phyloP scores from a whole-genome alignment of 92 coral and sea anemone genomes.

The Phenganax subtilis region DNA sequence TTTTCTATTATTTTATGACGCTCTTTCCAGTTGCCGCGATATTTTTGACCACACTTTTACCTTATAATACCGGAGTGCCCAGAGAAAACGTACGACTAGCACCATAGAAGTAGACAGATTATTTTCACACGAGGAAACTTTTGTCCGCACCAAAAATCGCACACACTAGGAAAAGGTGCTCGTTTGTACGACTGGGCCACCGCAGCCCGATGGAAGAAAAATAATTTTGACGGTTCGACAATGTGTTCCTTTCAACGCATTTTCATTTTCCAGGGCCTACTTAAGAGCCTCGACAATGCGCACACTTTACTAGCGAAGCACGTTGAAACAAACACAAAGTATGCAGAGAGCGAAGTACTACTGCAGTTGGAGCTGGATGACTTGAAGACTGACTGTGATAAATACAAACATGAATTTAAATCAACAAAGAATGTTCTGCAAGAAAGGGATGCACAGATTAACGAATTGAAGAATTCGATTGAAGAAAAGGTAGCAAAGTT shows the following conservation, averaged over 20 bases:
- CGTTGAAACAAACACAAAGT: constrained; percentile 71
- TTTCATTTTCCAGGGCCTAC: constrained; percentile 37
- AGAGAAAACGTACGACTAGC: too few relatives aligned
- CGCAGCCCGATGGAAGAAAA: neutral
- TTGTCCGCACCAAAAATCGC: neutral
- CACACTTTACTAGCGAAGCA: constrained; percentile 65
- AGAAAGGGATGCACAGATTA: constrained; percentile 37
- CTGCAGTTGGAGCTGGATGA: constrained; percentile 79
- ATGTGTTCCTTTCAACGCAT: neutral
- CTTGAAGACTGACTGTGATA: constrained; percentile 59
- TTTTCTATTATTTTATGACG: too few relatives aligned
- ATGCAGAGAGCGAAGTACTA: constrained; percentile 64
- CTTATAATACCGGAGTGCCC: too few relatives aligned
- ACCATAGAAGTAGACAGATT: too few relatives aligned
- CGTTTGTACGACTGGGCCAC: too few relatives aligned
- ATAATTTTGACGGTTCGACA: neutral
- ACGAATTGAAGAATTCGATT: constrained; percentile 29
- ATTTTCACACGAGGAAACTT: too few relatives aligned
- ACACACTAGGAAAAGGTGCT: too few relatives aligned
- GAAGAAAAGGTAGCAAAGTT: constrained; percentile 29
- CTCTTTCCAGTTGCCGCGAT: too few relatives aligned
- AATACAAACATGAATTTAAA: constrained; percentile 38
- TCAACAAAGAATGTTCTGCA: constrained; percentile 30
- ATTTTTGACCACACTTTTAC: too few relatives aligned
- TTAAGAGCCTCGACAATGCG: constrained; percentile 59